Evolutionary conservation across 2,797 vertebrate genomes (phyloP).

Genomic region (Halcyon smyrnensis): DNA sequence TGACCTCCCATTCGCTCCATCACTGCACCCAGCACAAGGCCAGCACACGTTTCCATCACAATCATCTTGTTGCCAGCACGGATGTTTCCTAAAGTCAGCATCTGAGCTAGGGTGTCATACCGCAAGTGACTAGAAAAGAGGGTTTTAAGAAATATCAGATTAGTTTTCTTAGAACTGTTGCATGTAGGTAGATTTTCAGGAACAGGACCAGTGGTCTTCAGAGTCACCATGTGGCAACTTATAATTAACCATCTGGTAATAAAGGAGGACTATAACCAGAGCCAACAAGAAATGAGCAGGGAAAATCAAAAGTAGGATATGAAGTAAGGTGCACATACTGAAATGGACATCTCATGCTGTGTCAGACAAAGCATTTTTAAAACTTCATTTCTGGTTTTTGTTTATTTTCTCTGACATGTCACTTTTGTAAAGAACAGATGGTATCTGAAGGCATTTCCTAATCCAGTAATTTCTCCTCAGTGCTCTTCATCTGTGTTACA

Average conservation of each 20-base stretch:
- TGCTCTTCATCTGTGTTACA: background rate
- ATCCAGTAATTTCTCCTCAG: background rate
- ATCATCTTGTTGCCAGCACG: slow-evolving; percentile 94
- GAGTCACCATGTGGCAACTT: background rate
- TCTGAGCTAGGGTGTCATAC: slow-evolving; percentile 94
- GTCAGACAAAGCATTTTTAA: background rate
- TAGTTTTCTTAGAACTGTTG: background rate
- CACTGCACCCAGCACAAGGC: slow-evolving; percentile 91
- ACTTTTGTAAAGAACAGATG: background rate
- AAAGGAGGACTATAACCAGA: background rate
- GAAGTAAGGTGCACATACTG: background rate
- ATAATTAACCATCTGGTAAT: background rate
- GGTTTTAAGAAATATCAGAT: background rate
- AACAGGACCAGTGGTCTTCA: background rate
- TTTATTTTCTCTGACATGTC: background rate
- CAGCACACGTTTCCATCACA: slow-evolving; percentile 94
- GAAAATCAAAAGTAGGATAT: background rate
- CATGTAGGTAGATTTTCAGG: background rate
- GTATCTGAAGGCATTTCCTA: background rate
- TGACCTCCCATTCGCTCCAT: slow-evolving; percentile 98
- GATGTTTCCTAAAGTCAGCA: slow-evolving; percentile 92
- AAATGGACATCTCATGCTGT: background rate
- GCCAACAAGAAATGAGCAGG: background rate
- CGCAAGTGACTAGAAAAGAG: slow-evolving; percentile 86
- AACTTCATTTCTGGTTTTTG: background rate